phyloP scores from a whole-genome alignment of 2,888 invertebrate genomes.

The Carcina quercana region DNA sequence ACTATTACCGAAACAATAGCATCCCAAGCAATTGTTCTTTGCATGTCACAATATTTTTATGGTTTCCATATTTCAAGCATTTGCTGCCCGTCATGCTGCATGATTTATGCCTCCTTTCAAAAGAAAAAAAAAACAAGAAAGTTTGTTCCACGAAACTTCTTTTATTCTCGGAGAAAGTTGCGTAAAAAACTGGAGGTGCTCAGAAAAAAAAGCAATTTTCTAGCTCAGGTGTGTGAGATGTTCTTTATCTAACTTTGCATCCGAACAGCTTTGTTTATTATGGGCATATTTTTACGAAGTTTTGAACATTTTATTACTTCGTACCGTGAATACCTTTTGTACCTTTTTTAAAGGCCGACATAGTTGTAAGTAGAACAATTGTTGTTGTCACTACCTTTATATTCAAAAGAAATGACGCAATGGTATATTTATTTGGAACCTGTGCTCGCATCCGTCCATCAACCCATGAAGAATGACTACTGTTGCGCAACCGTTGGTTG shows the following conservation, averaged over 20 bases:
- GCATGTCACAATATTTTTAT: slow-evolving; percentile 66
- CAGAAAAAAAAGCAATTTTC: slow-evolving; percentile 75
- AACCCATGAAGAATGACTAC: slow-evolving; percentile 23
- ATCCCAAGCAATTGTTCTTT: slow-evolving; percentile 36
- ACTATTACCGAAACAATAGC: slow-evolving; percentile 42
- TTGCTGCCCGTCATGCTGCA: slow-evolving; percentile 48
- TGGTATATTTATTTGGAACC: slow-evolving; percentile 41
- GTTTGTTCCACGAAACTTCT: slow-evolving; percentile 66
- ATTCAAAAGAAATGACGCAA: slow-evolving; percentile 40
- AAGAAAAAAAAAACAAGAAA: slow-evolving; percentile 56
- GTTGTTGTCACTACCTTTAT: slow-evolving; percentile 49
- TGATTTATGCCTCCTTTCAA: slow-evolving; percentile 52
- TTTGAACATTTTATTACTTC: slow-evolving; percentile 70
- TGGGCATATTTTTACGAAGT: slow-evolving; percentile 68
- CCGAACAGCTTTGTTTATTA: slow-evolving; percentile 71
- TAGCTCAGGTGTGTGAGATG: slow-evolving; percentile 75
- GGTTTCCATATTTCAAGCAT: slow-evolving; percentile 54
- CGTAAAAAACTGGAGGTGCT: slow-evolving; percentile 70
- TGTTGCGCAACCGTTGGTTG: slow-evolving; percentile 19
- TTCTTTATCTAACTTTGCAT: slow-evolving; percentile 75
- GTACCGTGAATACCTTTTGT: slow-evolving; percentile 54
- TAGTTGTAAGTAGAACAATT: slow-evolving; percentile 43
- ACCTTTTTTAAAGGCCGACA: slow-evolving; percentile 46
- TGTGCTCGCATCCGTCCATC: slow-evolving; percentile 21
- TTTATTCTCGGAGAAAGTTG: slow-evolving; percentile 71